phyloP scores from a whole-genome alignment of 2,113 vertebrate species.

The Synodontis membranacea region DNA sequence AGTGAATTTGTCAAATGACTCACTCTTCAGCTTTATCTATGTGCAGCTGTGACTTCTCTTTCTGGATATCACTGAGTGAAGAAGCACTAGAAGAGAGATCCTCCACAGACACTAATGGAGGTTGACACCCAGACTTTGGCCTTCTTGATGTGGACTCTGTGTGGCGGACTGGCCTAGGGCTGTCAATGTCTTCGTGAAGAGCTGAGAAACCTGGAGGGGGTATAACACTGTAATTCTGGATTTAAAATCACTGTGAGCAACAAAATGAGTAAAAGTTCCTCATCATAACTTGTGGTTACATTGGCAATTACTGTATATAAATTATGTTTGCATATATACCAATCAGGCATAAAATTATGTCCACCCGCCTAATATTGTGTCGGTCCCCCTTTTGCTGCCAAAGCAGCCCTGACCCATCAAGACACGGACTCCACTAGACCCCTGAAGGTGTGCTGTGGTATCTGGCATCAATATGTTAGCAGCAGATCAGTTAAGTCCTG shows the following conservation, averaged over 20 bases:
- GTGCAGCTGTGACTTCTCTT: slow-evolving; percentile 78
- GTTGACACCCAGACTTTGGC: slow-evolving; percentile 69
- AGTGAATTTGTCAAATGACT: slow-evolving; percentile 11
- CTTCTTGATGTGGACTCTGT: slow-evolving; percentile 57
- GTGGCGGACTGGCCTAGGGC: slow-evolving; percentile 70
- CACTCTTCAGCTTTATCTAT: slow-evolving; percentile 60
- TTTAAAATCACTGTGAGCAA: neutral
- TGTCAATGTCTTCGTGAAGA: slow-evolving; percentile 85
- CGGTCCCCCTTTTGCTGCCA: no score
- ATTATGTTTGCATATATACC: no score
- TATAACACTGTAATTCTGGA: neutral
- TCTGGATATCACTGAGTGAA: slow-evolving; percentile 80
- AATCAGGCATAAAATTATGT: no score
- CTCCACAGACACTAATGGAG: slow-evolving; percentile 87
- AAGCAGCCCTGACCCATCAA: no score
- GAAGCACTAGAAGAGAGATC: slow-evolving; percentile 84
- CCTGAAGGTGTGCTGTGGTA: no score
- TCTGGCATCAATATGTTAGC: no score
- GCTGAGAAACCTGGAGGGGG: slow-evolving; percentile 80
- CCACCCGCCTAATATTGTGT: no score
- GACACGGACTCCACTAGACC: no score
- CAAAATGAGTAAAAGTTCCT: neutral
- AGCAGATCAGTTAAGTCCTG: no score
- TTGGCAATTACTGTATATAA: neutral
- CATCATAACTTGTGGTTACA: neutral